Evolutionary conservation across 2,888 invertebrate species (phyloP), one percentile per base, ranked within the genome.

Genomic region (Apotomis betuletana): DNA sequence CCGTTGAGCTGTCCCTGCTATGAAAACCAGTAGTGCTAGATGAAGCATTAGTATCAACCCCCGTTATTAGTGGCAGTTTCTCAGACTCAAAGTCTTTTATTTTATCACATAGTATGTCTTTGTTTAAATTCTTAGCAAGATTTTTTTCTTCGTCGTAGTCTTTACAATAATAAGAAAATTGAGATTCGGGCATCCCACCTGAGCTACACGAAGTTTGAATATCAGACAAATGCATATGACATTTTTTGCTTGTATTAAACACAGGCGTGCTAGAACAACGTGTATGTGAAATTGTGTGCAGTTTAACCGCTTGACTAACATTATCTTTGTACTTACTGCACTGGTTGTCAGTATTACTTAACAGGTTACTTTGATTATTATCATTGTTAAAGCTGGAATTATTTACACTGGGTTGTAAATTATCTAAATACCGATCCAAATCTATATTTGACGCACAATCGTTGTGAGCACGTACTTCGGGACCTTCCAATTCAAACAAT

Each of bases 381-480:
- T 79, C 78, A 15, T 70, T 64, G 62, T 27, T 68, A 46, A 68
- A 68, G 46, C 75, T 77, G 10, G 74, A 73, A 52, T 82, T 81
- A 77, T 85, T 87, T 52, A 86, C 83, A 71, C 84, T 91, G 2
- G 94, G 91, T 81, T 95, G 95, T 74, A 96, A 88, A 76, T 96
- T 95, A 78, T 95, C 94, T 61, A 96, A 90, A 84, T 96, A 96
- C 75, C 94, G 94, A 84, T 96, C 96, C 64, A 96, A 89, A 81
- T 96, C 95, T n/a, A 95, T 91, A 75, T 94, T 94, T 38, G 92
- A 89, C 3, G 90, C 80, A 5, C 88, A 86, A 54, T 95, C 94
- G 77, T 75, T 82, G 51, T 93, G 90, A 71, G 92, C 91, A 52
- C 94, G 92, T 73, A 94, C 93, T 77, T 94, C 94, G 27, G 95